These are phyloP conservation scores for Epistrophe eligans DNA, from an alignment of 2,888 invertebrate species.

Conservation along the genomic window DNA sequence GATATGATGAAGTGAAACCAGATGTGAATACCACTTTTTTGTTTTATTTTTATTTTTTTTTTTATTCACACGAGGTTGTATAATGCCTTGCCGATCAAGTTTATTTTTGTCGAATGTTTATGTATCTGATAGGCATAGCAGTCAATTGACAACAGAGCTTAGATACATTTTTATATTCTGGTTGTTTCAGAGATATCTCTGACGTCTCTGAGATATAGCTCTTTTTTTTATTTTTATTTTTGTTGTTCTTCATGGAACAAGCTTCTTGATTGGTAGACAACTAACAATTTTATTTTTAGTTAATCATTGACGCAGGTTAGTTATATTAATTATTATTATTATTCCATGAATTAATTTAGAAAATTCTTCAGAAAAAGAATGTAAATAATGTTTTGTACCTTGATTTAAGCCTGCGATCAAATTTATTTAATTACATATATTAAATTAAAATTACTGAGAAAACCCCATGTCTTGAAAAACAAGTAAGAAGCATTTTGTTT, in stretches of 20 bases:
- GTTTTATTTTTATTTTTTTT: neutral
- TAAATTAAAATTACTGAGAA: too few species aligned
- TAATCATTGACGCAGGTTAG: neutral
- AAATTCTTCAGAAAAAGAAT: too few species aligned
- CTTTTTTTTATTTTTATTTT: neutral
- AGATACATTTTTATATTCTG: slow-evolving; percentile 5
- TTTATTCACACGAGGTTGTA: slow-evolving; percentile 1
- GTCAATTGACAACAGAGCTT: neutral
- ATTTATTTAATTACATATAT: too few species aligned
- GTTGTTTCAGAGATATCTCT: slow-evolving; percentile 40
- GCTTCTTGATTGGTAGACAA: neutral
- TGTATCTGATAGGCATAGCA: neutral
- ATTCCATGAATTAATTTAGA: too few species aligned
- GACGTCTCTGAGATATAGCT: slow-evolving; percentile 27
- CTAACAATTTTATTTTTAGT: neutral
- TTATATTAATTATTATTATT: too few species aligned
- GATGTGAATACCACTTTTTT: slow-evolving; percentile 2
- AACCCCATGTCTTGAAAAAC: too few species aligned
- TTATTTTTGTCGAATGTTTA: neutral
- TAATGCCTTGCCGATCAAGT: slow-evolving; percentile 16
- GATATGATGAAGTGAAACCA: slow-evolving; percentile 8
- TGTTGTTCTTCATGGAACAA: neutral
- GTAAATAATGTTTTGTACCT: too few species aligned
- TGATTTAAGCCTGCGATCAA: too few species aligned
- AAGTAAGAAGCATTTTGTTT: too few species aligned